Base-by-base conservation (phyloP, 2,797 vertebrate species). In the Liparis tanakae region DNA sequence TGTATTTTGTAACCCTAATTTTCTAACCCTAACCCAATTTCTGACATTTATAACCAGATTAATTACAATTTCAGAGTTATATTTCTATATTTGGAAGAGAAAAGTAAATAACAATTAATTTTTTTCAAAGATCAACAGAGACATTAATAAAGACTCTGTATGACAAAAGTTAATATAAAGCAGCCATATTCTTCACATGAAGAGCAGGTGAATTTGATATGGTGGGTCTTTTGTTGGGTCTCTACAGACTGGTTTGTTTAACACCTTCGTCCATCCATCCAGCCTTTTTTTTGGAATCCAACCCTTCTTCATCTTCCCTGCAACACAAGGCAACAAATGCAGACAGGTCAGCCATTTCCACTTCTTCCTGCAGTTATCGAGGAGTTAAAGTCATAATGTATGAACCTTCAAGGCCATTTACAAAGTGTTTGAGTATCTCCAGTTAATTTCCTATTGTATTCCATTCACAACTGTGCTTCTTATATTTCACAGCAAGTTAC, bases 201-300 rank as follows among this genome's bases (percentile, higher is more conserved):
- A 41, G 30, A 17, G n/a, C 22, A 22, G 51, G 33, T 25, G 60
- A 41, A 14, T 56, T 36, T 48, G 44, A 44, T 10, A 54, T 15
- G 22, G 46, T 34, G 1, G 43, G 10, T 65, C 33, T 13, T 39
- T 25, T 9, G 41, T 7, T 51, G 30, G 2, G 34, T 58, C 70
- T 87, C 71, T 87, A 92, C 39, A 91, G 65, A 61, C 6, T 77
- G 44, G 87, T 88, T 67, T 88, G 80, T 43, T 81, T 71, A 3
- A 63, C 43, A 18, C 0, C 37, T 17, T 4, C 63, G 22, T 84
- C 74, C 2, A 65, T 0, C 43, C 63, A 39, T 20, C 6, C 0
- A 37, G 54, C n/a, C n/a, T 43, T 54, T 58, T 84, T 82, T 4
- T 85, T 36, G 72, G 76, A 82, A 18, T 2, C 53, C 8, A 12